phyloP scores from a whole-genome alignment of 2,797 vertebrate species.

The Chloroceryle inda region DNA sequence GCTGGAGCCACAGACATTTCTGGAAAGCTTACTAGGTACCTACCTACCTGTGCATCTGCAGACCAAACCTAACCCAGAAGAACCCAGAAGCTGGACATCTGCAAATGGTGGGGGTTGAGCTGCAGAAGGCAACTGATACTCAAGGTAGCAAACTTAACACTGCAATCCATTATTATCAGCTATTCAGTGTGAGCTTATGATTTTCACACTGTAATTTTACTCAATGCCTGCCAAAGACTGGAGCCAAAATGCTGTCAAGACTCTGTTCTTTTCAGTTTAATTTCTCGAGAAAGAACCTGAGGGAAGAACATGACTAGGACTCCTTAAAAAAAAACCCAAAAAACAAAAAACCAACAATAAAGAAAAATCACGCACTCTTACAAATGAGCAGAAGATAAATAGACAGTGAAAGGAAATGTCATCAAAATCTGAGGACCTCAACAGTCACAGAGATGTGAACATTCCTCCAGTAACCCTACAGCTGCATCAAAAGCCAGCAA shows the following conservation, averaged over 20 bases:
- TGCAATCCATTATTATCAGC: background rate
- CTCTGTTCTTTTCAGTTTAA: constrained; percentile 28
- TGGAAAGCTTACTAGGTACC: background rate
- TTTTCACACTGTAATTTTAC: constrained; percentile 46
- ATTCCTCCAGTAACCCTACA: background rate
- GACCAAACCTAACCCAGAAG: background rate
- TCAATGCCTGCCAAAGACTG: constrained; percentile 68
- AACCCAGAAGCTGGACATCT: background rate
- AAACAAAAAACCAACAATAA: background rate
- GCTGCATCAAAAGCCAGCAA: background rate
- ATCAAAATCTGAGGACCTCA: constrained; percentile 47
- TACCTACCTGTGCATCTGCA: fast-evolving
- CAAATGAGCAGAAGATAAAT: constrained; percentile 58
- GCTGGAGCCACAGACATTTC: background rate
- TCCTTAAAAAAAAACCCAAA: constrained; percentile 30
- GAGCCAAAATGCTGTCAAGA: constrained; percentile 66
- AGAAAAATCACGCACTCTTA: constrained; percentile 40
- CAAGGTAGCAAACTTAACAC: background rate
- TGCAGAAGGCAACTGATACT: background rate
- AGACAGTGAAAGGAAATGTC: constrained; percentile 61
- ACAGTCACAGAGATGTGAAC: constrained; percentile 1
- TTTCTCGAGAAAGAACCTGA: constrained; percentile 51
- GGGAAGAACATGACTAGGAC: constrained; percentile 43
- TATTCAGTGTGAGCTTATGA: constrained; percentile 27
- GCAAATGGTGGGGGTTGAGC: background rate